phyloP scores from a whole-genome alignment of 2,888 invertebrate genomes.

The Drosophila basisetae region DNA sequence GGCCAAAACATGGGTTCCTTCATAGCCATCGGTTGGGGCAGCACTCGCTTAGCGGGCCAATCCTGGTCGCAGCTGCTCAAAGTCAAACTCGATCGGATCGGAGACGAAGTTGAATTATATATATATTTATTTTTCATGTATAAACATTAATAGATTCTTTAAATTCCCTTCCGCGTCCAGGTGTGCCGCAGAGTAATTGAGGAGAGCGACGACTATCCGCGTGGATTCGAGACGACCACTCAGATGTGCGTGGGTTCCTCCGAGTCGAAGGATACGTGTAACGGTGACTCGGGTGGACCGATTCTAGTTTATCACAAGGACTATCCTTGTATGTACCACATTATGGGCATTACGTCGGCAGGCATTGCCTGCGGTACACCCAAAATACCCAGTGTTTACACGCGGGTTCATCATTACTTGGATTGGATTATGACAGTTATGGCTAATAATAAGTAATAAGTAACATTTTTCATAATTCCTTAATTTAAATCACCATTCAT shows the following conservation, averaged over 20 bases:
- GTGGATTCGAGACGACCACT: constrained; percentile 60
- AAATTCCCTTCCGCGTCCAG: constrained; percentile 16
- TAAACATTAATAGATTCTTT: not conserved
- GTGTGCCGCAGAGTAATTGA: constrained; percentile 51
- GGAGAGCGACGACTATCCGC: constrained; percentile 56
- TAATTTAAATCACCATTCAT: not conserved
- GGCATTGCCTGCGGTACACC: constrained; percentile 75
- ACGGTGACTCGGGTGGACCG: constrained; percentile 81
- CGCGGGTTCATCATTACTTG: constrained; percentile 69
- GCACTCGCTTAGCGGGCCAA: constrained; percentile 75
- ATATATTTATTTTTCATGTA: not conserved
- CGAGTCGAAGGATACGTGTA: constrained; percentile 71
- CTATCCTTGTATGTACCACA: constrained; percentile 77
- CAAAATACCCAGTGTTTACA: constrained; percentile 76
- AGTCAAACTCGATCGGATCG: constrained; percentile 86
- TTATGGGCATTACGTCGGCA: constrained; percentile 75
- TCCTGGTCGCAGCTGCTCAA: constrained; percentile 85
- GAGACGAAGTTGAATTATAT: constrained; percentile 46
- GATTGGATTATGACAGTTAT: constrained; percentile 69
- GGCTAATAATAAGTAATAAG: constrained; percentile 15
- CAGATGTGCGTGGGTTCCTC: constrained; percentile 80
- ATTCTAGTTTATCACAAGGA: constrained; percentile 65
- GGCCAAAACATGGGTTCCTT: constrained; percentile 58
- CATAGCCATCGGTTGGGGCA: constrained; percentile 86
- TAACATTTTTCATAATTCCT: not conserved